Base-by-base conservation (phyloP, 2,888 invertebrate species). In the Cancer borealis region DNA sequence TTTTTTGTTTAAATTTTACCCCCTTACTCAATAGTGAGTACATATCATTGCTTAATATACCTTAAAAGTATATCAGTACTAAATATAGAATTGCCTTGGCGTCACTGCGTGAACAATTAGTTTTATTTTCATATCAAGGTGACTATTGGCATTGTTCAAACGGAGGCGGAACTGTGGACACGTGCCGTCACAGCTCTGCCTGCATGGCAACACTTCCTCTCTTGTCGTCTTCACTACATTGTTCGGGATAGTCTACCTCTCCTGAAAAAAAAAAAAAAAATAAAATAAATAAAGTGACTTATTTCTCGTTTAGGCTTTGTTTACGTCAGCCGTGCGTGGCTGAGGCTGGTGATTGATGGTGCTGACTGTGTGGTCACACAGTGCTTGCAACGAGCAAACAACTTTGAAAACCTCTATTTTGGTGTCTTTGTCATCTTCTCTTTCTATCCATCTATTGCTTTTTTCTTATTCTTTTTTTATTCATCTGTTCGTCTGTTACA, bases 261-360 rank as follows among this genome's bases (percentile, higher is more conserved):
- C 3, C 12, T 54, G 54, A 3, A 54, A 14, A 12, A 54, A 54
- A 54, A 54, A 10, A 54, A 54, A 6, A 54, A 54, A 54, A 10
- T 12, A 54, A n/a, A n/a, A n/a, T n/a, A n/a, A n/a, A n/a, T 39
- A 39, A 39, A 39, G 39, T 39, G 73, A 73, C 26, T 26, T 10
- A n/a, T 73, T 26, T 73, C 73, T 73, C 26, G 73, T 73, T 73
- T 73, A 26, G 26, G 73, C 10, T 26, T 73, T 73, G 73, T 73
- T 21, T 21, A 8, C 26, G 73, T 8, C 26, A 73, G 21, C 73
- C 73, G 73, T 26, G 73, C 73, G 73, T 73, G 73, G 73, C 26
- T 73, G 73, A 60, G 73, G 26, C 73, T 73, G 73, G 73, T 73
- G 73, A 73, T 73, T 10, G 73, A 73, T 73, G 73, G 73, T 26